Evolutionary conservation across 2,797 vertebrate genomes (phyloP).

Genomic region (Glossophaga mutica): DNA sequence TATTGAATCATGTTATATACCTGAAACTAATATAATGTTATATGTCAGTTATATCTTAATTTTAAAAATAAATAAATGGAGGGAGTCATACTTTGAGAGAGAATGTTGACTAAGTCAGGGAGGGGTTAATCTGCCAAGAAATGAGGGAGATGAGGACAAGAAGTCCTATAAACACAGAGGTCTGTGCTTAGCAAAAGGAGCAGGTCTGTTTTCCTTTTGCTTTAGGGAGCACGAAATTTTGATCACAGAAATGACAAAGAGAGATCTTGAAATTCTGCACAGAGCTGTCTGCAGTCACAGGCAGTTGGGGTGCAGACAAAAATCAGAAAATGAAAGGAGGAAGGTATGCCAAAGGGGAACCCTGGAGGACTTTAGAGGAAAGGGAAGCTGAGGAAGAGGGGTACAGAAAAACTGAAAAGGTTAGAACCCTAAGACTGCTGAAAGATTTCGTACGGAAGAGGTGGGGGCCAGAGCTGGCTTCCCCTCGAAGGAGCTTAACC

Average conservation of each 20-base stretch:
- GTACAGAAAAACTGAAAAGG: not conserved
- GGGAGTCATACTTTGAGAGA: not conserved
- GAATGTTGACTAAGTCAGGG: not conserved
- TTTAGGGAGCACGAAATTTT: not conserved
- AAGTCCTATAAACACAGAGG: not conserved
- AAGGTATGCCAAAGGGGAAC: not conserved
- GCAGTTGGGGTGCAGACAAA: not conserved
- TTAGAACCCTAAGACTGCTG: not conserved
- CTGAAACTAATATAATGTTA: not conserved
- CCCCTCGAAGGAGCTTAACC: not conserved
- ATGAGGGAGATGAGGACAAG: not conserved
- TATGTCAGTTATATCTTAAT: not conserved
- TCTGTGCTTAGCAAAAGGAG: not conserved
- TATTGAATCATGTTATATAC: not conserved
- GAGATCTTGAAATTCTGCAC: not conserved
- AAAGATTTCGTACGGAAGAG: not conserved
- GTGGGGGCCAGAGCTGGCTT: not conserved
- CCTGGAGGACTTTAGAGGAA: not conserved
- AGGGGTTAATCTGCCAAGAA: not conserved
- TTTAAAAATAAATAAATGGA: not conserved
- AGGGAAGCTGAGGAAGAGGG: not conserved
- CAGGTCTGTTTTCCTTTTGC: not conserved
- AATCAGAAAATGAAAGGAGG: not conserved
- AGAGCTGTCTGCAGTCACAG: not conserved
- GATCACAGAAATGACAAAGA: not conserved